Evolutionary conservation across 1,140 invertebrate genomes (phyloP).

Genomic region (Copidosoma floridanum): DNA sequence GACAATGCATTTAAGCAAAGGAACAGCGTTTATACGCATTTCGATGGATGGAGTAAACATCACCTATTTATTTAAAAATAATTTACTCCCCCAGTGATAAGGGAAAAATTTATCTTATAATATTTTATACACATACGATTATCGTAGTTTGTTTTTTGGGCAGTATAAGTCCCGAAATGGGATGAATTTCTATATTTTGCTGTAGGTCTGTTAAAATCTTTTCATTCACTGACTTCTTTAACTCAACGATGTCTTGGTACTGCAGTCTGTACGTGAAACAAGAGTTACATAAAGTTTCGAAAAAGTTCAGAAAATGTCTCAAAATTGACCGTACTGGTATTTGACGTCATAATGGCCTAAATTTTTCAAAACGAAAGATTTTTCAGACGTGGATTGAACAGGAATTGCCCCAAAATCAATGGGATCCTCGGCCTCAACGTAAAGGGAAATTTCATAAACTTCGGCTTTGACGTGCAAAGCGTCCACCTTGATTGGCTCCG

Average conservation of each 20-base stretch:
- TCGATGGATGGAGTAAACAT: constrained; percentile 34
- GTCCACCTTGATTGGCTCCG: constrained; percentile 34
- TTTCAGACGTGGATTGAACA: constrained; percentile 22
- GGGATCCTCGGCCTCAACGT: constrained; percentile 38
- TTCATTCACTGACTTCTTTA: constrained; percentile 17
- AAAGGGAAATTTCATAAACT: constrained; percentile 41
- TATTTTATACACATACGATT: constrained; percentile 26
- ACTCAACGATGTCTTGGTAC: constrained; percentile 25
- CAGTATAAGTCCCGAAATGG: constrained; percentile 28
- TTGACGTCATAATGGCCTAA: constrained; percentile 39
- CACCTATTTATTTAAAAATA: constrained; percentile 29
- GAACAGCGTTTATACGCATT: constrained; percentile 33
- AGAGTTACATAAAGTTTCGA: background rate
- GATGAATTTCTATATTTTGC: constrained; percentile 31
- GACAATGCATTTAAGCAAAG: constrained; percentile 36
- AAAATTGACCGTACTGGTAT: constrained; percentile 36
- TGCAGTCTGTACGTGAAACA: constrained; percentile 23
- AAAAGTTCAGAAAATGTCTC: background rate
- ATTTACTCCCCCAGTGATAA: too few relatives aligned
- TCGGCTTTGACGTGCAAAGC: constrained; percentile 36
- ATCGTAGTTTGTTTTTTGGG: constrained; percentile 28
- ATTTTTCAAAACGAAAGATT: constrained; percentile 38
- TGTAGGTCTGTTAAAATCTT: constrained; percentile 20
- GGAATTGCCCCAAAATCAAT: constrained; percentile 39
- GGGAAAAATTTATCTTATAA: constrained; percentile 5